A percentile compares a stretch with the other conserved stretches of the same genome.
Evolutionary conservation across 1,140 invertebrate genomes (phyloP).

Genomic region (Homarus americanus): DNA sequence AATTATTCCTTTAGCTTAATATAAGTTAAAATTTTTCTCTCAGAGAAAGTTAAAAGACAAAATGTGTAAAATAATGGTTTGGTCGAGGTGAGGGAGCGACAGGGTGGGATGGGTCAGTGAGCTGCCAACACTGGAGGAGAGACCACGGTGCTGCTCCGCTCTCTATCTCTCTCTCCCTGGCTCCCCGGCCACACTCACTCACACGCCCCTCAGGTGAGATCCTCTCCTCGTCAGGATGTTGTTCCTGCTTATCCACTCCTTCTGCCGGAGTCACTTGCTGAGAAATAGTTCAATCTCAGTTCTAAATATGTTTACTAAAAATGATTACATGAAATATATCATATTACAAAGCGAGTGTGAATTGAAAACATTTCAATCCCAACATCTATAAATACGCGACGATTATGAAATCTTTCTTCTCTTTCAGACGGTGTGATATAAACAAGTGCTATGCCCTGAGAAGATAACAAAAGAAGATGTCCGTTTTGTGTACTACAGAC

Average conservation of each 20-base stretch:
- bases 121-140: slow-evolving; percentile 26
- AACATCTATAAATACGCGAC: too few species aligned
- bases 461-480: too few species aligned
- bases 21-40: not conserved
- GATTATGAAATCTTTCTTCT: too few species aligned
- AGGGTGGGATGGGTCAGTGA: slow-evolving; percentile 11
- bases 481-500: too few species aligned
- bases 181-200: not conserved
- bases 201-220: not conserved
- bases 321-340: too few species aligned
- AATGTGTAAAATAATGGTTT: slow-evolving; percentile 4
- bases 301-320: too few species aligned
- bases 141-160: not conserved
- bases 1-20: not conserved
- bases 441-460: too few species aligned
- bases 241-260: not conserved
- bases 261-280: not conserved
- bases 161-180: not conserved
- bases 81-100: not conserved
- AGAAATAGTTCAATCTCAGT: too few species aligned
- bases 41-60: not conserved
- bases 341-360: too few species aligned
- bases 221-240: not conserved
- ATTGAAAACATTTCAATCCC: too few species aligned
- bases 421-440: slow-evolving; percentile 16